Conservation (phyloP, 2,113 vertebrate genomes). For the Motacilla alba region DNA sequence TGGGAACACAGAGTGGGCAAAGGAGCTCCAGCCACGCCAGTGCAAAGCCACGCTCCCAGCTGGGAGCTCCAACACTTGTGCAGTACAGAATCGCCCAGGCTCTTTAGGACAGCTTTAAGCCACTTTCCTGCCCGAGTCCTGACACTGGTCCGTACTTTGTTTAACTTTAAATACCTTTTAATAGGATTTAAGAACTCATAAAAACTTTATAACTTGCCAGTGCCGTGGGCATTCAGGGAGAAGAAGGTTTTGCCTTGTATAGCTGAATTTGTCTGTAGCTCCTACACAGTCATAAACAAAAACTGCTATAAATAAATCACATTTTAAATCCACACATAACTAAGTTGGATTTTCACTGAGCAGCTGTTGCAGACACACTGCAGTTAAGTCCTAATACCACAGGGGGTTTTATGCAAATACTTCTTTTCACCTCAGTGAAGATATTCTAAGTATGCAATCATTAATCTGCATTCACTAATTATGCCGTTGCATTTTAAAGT, state of each 20-base stretch:
- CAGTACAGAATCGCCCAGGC: not conserved
- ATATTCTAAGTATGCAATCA: not conserved
- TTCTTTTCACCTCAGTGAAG: not conserved
- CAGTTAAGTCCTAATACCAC: not conserved
- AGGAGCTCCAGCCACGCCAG: rapidly evolving
- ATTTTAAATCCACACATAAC: not conserved
- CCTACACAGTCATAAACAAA: not conserved
- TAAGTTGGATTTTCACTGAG: not conserved
- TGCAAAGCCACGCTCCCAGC: rapidly evolving
- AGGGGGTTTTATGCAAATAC: not conserved
- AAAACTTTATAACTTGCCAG: not conserved
- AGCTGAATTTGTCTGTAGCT: not conserved
- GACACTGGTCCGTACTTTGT: rapidly evolving
- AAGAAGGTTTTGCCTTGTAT: not conserved
- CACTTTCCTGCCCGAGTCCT: not conserved
- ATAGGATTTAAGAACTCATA: not conserved
- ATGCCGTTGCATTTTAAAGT: not conserved
- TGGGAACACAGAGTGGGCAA: not conserved
- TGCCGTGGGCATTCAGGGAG: not conserved
- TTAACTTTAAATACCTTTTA: not conserved
- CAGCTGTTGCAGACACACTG: not conserved
- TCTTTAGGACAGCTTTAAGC: not conserved
- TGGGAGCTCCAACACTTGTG: not conserved
- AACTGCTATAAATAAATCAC: not conserved
- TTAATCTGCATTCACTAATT: not conserved